These are phyloP conservation scores for Megaceryle torquata DNA, from an alignment of 2,113 vertebrate genomes.

Conservation along the genomic window DNA sequence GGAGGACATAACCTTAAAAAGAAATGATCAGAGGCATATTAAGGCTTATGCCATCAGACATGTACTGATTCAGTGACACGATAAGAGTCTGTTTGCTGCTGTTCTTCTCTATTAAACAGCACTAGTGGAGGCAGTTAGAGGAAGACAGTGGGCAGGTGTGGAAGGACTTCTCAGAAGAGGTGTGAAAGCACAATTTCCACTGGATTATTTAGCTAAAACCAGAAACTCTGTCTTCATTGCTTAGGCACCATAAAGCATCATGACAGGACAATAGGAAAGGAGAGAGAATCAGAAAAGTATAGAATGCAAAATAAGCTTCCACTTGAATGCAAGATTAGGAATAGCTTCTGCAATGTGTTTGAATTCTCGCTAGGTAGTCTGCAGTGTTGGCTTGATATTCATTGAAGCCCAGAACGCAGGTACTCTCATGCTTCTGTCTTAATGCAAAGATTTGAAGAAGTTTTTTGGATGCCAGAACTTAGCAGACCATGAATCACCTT, in stretches of 20 bases:
- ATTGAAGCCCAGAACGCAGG: not conserved
- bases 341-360: not conserved
- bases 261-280: not conserved
- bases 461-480: not conserved
- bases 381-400: not conserved
- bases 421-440: not conserved
- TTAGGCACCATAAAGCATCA: accelerated
- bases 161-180: not conserved
- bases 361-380: not conserved
- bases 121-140: not conserved
- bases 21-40: not conserved
- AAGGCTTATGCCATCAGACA: not conserved
- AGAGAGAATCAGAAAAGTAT: not conserved
- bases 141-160: not conserved
- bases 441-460: not conserved
- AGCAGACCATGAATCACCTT: not conserved
- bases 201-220: not conserved
- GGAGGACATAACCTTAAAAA: not conserved
- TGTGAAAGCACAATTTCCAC: not conserved
- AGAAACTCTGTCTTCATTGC: not conserved
- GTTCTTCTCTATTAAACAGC: not conserved
- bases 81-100: not conserved
- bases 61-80: not conserved
- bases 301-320: not conserved
- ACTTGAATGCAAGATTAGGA: not conserved